A percentile compares a stretch with the other conserved stretches of the same genome.
phyloP scores from a whole-genome alignment of 2,113 vertebrate genomes.

The Perccottus glenii region DNA sequence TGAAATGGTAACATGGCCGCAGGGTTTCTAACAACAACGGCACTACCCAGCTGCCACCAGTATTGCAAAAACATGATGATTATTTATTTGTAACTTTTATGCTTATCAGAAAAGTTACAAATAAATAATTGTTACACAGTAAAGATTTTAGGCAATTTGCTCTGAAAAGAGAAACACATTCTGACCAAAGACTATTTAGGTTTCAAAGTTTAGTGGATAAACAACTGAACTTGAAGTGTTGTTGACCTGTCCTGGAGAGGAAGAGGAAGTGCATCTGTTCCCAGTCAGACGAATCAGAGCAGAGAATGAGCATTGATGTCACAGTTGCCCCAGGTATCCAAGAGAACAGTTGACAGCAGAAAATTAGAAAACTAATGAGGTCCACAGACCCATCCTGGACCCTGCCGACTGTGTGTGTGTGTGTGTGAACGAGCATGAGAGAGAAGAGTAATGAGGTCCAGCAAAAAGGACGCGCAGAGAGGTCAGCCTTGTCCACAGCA shows the following conservation, averaged over 20 bases:
- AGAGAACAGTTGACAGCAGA: slow-evolving; percentile 58
- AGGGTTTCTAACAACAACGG: too few relatives aligned
- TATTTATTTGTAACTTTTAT: too few relatives aligned
- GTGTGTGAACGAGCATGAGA: slow-evolving; percentile 7
- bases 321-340: slow-evolving; percentile 43
- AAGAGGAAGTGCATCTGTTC: slow-evolving; percentile 66
- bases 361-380: slow-evolving; percentile 78
- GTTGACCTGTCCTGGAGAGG: slow-evolving; percentile 10
- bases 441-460: slow-evolving; percentile 46
- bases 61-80: too few relatives aligned
- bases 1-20: too few relatives aligned
- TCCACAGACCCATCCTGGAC: slow-evolving; percentile 64
- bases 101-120: too few relatives aligned
- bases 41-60: too few relatives aligned
- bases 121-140: too few relatives aligned
- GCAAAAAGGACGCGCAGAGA: slow-evolving; percentile 30
- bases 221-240: slow-evolving; percentile 3
- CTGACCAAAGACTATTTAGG: too few relatives aligned
- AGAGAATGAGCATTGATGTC: slow-evolving; percentile 51
- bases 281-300: slow-evolving; percentile 56
- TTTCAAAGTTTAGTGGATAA: too few relatives aligned
- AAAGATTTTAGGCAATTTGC: too few relatives aligned
- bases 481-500: slow-evolving; percentile 52
- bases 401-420: slow-evolving; percentile 22
- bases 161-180: too few relatives aligned